A percentile compares a stretch with the other conserved stretches of the same genome.
Evolutionary conservation across 1,140 invertebrate species (phyloP).

Genomic region (Hyposmocoma kahamanoa): DNA sequence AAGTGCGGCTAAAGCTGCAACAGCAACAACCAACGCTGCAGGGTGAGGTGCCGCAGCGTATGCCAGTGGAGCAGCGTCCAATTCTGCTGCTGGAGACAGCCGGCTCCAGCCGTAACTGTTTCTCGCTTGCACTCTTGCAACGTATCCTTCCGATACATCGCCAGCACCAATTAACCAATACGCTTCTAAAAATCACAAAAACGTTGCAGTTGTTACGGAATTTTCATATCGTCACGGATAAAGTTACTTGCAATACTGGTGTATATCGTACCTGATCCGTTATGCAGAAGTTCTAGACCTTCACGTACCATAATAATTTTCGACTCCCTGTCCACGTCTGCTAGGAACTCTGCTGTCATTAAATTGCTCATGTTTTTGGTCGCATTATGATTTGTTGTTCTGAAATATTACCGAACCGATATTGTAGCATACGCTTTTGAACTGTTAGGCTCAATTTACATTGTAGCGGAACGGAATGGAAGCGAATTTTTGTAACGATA

Average conservation of each 20-base stretch:
- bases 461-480: too few relatives aligned
- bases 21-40: slow-evolving; percentile 75
- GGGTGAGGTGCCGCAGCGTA: slow-evolving; percentile 75
- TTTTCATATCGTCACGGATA: too few relatives aligned
- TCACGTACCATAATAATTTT: slow-evolving; percentile 64
- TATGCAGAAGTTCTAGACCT: slow-evolving; percentile 84
- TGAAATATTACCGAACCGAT: too few relatives aligned
- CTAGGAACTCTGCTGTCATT: slow-evolving; percentile 30
- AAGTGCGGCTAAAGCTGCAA: slow-evolving; percentile 67
- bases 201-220: too few relatives aligned
- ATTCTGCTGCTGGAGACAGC: slow-evolving; percentile 72
- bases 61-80: slow-evolving; percentile 73
- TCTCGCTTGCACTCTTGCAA: slow-evolving; percentile 84
- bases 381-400: slow-evolving; percentile 28
- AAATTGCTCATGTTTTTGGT: slow-evolving; percentile 43
- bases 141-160: slow-evolving; percentile 77
- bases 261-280: slow-evolving; percentile 79
- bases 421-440: too few relatives aligned
- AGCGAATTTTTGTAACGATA: too few relatives aligned
- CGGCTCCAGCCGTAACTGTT: slow-evolving; percentile 90
- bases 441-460: too few relatives aligned
- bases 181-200: too few relatives aligned
- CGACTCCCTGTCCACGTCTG: slow-evolving; percentile 50
- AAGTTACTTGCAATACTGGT: too few relatives aligned
- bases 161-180: slow-evolving; percentile 86